Conservation (phyloP, 2,113 vertebrate genomes). For the Chauna torquata region DNA sequence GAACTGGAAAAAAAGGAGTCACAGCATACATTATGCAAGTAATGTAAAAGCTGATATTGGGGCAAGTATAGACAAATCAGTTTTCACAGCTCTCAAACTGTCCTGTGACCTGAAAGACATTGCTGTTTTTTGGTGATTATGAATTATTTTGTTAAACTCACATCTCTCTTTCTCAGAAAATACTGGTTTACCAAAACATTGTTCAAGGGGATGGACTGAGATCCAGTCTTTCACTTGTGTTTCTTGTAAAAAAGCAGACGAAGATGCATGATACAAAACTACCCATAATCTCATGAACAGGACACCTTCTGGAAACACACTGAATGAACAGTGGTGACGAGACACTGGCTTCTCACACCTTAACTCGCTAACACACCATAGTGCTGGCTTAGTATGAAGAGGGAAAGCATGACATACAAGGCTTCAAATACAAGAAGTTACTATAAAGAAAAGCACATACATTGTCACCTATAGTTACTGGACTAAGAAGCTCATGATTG, state of each 20-base stretch:
- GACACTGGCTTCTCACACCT: background rate
- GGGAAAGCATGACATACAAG: background rate
- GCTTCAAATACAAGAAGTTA: background rate
- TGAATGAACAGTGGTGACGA: accelerated
- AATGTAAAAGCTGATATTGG: background rate
- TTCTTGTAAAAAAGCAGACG: background rate
- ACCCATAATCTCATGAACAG: background rate
- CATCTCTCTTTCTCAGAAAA: background rate
- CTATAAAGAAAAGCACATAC: background rate
- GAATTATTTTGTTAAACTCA: background rate
- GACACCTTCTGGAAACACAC: background rate
- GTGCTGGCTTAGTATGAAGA: background rate
- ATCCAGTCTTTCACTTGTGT: accelerated
- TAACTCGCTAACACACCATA: background rate
- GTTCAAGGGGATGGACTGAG: background rate
- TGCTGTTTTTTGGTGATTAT: background rate
- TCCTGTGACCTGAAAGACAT: background rate
- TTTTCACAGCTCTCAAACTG: background rate
- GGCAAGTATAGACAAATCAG: background rate
- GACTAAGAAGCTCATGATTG: background rate
- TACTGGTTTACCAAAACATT: background rate
- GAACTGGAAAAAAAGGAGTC: background rate
- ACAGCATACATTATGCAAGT: background rate
- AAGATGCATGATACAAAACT: background rate
- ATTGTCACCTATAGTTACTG: background rate